Evolutionary conservation across 2,797 vertebrate species (phyloP).

Genomic region (Linurgus olivaceus): DNA sequence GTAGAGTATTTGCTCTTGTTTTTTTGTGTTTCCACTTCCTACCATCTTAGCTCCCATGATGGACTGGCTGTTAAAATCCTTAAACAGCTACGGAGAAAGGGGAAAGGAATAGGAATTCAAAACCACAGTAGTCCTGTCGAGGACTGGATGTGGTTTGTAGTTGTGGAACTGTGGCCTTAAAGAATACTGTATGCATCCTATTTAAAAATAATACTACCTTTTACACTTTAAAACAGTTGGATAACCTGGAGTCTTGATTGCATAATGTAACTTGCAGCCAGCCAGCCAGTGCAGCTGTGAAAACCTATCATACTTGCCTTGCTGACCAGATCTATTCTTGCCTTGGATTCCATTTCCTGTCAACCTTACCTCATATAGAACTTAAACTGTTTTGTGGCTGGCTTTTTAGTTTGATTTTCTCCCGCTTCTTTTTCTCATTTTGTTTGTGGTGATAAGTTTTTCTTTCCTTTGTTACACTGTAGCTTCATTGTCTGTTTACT

Average conservation of each 20-base stretch:
- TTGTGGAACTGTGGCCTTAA: background rate
- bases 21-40: background rate
- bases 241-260: background rate
- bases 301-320: background rate
- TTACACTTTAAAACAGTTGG: background rate
- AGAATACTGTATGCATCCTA: background rate
- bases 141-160: background rate
- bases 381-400: background rate
- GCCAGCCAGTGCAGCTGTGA: background rate
- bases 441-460: background rate
- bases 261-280: background rate
- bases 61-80: background rate
- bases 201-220: background rate
- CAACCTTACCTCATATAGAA: background rate
- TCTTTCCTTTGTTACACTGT: background rate
- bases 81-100: background rate
- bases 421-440: background rate
- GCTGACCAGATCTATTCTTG: background rate
- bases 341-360: background rate
- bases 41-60: rapidly evolving
- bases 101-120: background rate
- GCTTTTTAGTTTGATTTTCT: background rate
- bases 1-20: background rate
- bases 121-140: background rate
- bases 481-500: background rate